Evolutionary conservation across 1,140 invertebrate genomes (phyloP).

Genomic region (Drosophila jambulina): DNA sequence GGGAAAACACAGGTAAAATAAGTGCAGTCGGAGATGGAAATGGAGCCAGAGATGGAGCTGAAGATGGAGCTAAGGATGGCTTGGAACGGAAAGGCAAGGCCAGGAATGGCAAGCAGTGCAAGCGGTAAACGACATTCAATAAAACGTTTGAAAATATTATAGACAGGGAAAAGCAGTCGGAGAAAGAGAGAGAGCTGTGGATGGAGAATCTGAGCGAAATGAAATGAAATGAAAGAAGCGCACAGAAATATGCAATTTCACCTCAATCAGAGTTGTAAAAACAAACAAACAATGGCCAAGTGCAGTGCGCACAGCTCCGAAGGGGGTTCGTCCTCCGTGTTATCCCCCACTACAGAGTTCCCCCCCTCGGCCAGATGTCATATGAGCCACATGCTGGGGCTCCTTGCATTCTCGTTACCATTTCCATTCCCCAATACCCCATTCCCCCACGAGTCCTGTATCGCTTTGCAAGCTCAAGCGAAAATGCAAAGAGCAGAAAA

Average conservation of each 20-base stretch:
- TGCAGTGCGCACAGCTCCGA: constrained; percentile 29
- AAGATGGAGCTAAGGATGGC: constrained; percentile 13
- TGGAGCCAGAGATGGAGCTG: constrained; percentile 5
- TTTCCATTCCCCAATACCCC: constrained; percentile 18
- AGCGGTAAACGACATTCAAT: constrained; percentile 70
- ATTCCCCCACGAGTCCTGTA: constrained; percentile 32
- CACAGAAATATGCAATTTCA: constrained; percentile 83
- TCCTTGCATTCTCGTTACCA: constrained; percentile 26
- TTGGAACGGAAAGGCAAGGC: constrained; percentile 25
- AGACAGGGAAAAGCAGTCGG: constrained; percentile 7
- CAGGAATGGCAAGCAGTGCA: constrained; percentile 19
- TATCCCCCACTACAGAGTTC: background rate
- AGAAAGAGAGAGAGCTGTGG: constrained; percentile 1
- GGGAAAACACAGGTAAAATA: constrained; percentile 28
- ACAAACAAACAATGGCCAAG: constrained; percentile 78
- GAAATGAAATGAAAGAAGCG: constrained; percentile 75
- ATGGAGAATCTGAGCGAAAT: constrained; percentile 45
- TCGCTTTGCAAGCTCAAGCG: constrained; percentile 60
- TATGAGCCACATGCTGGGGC: constrained; percentile 63
- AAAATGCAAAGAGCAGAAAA: constrained; percentile 53
- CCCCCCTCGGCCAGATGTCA: constrained; percentile 21
- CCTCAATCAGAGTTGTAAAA: constrained; percentile 82
- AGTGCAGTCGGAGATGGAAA: constrained; percentile 10
- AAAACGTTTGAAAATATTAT: constrained; percentile 78
- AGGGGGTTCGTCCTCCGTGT: constrained; percentile 7